Evolutionary conservation across 2,113 vertebrate genomes (phyloP).

Genomic region (Laterallus jamaicensis): DNA sequence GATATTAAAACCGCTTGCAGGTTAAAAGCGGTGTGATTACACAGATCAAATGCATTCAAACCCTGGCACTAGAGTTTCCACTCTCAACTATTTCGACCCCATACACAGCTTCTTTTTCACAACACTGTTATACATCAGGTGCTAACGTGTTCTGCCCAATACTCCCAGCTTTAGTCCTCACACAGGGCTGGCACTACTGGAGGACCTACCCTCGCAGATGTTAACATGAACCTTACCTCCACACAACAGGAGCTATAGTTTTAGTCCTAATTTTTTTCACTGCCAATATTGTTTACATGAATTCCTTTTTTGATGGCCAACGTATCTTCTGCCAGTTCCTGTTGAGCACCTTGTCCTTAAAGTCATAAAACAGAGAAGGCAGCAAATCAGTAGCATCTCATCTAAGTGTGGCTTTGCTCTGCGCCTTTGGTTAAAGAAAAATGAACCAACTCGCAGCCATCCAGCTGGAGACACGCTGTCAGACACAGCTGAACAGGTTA

Average conservation of each 20-base stretch:
- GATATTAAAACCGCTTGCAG: not conserved
- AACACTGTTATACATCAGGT: not conserved
- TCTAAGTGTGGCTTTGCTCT: not conserved
- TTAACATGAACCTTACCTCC: not conserved
- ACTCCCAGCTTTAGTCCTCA: not conserved
- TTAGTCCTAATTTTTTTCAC: not conserved
- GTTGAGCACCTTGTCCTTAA: not conserved
- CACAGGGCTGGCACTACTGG: too few relatives aligned
- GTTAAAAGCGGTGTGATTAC: not conserved
- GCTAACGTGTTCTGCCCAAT: not conserved
- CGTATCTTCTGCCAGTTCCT: not conserved
- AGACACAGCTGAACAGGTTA: not conserved
- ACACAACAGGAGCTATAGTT: not conserved
- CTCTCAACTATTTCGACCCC: not conserved
- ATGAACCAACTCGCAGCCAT: not conserved
- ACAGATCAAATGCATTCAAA: not conserved
- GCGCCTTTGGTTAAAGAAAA: not conserved
- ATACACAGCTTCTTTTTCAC: not conserved
- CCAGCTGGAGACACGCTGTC: not conserved
- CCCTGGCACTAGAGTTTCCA: not conserved
- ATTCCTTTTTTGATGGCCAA: not conserved
- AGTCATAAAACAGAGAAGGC: not conserved
- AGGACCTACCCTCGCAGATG: accelerated
- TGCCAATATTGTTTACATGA: not conserved
- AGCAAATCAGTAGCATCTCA: not conserved